Evolutionary conservation across 2,113 vertebrate species (phyloP), one percentile per base, ranked within the genome.

Genomic region (Grallaria varia): DNA sequence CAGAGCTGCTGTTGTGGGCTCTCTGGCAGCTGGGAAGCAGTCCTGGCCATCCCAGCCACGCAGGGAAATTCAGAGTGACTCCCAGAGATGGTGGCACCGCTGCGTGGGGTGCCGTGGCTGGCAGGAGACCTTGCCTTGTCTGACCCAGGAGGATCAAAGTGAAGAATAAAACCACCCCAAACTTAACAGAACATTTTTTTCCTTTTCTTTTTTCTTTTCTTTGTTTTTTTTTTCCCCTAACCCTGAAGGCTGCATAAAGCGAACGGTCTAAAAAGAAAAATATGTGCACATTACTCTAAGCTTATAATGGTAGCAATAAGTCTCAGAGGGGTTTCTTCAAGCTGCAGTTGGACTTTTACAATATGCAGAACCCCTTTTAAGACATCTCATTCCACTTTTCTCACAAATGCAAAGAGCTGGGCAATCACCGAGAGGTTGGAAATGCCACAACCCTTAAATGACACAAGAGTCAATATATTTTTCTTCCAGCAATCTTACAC

Each of bases 291-390:
- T 91, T 95, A 93, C 59, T 87, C 71, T 87, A 91, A 96, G 91
- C 82, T 96, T 83, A 93, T 96, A 96, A 91, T 91, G 90, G 85
- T 84, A 95, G 92, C 88, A 92, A 40, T 92, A 94, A 91, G 59
- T 93, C 91, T 96, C 95, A 74, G 5, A 84, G 52, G 87, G 88
- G 52, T 69, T 96, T 88, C 93, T 83, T 22, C 0, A 25, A 66
- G 71, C 31, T 35, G 4, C 56, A 71, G 55, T 63, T 47, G 40
- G 87, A 95, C 90, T 90, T 97, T 95, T 93, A 97, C 95, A 94
- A 87, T 93, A 93, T 3, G 18, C 95, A 97, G 95, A 96, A 74
- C 90, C 72, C 64, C 78, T 95, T 85, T 90, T 91, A 94, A 96
- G 83, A 64, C 39, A 59, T 74, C 68, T 94, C 75, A 4, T 74